Evolutionary conservation across 35 echinoderm and acorn worm species (phyloP).

Genomic region (Chiridota heheva): DNA sequence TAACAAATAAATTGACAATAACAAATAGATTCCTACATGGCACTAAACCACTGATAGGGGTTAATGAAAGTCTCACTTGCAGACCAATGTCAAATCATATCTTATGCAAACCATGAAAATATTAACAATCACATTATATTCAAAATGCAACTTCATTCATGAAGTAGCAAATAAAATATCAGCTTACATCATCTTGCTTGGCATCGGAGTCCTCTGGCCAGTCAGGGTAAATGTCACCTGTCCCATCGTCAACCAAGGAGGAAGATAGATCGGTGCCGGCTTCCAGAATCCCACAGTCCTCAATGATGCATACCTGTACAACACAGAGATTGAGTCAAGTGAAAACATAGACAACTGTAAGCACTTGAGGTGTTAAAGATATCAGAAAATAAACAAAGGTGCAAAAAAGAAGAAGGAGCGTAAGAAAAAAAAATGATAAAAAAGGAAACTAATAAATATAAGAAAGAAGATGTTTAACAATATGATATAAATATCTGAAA

Average conservation of each 20-base stretch:
- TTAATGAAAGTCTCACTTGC: no score
- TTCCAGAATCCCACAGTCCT: slow-evolving; percentile 69
- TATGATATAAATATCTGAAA: not conserved
- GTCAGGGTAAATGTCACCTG: slow-evolving; percentile 65
- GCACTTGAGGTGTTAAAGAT: not conserved
- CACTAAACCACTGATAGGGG: no score
- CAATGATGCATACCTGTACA: slow-evolving; percentile 40
- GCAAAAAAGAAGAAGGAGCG: not conserved
- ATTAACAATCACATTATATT: no score
- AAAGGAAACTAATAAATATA: not conserved
- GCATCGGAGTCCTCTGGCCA: slow-evolving; percentile 73
- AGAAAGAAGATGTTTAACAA: not conserved
- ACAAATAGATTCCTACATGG: no score
- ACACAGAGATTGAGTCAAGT: not conserved
- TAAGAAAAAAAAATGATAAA: not conserved
- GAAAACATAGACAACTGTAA: not conserved
- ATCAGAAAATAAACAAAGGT: not conserved
- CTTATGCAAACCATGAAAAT: no score
- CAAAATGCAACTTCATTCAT: no score
- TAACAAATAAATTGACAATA: no score
- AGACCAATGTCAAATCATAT: not conserved
- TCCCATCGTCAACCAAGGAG: slow-evolving; percentile 66
- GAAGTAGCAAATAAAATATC: no score
- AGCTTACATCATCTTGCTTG: slow-evolving; percentile 56
- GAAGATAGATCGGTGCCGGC: slow-evolving; percentile 51